Percentiles rank a stretch among this genome's conserved stretches.
phyloP scores from a whole-genome alignment of 53 echinoderm and acorn worm species.

The Zoroaster sp. region DNA sequence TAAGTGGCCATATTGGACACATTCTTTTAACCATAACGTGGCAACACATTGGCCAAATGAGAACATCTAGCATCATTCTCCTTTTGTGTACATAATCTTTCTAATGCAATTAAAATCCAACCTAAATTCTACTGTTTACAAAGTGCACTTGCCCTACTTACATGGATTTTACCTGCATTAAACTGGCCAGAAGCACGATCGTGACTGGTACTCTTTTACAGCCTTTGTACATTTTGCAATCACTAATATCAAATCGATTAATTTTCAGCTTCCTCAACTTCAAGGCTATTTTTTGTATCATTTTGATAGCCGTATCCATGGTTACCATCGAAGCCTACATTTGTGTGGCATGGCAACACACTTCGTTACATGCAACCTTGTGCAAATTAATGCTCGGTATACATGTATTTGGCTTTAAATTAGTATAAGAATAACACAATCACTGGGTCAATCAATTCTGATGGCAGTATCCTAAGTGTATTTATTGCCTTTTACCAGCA shows the following conservation, averaged over 20 bases:
- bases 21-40: too few species aligned
- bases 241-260: conserved; percentile 1
- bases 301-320: conserved; percentile 20
- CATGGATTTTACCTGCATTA: background rate
- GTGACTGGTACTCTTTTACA: background rate
- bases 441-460: background rate
- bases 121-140: too few species aligned
- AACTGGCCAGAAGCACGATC: background rate
- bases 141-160: too few species aligned
- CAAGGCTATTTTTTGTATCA: conserved; percentile 4
- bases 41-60: too few species aligned
- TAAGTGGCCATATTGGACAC: too few species aligned
- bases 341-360: background rate
- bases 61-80: too few species aligned
- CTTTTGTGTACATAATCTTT: too few species aligned
- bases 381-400: background rate
- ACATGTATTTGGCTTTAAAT: background rate
- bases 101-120: too few species aligned
- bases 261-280: background rate
- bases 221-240: conserved; percentile 20
- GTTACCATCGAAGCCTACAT: conserved; percentile 12
- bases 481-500: too few species aligned
- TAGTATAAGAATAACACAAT: background rate
- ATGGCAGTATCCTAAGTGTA: background rate
- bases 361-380: background rate